phyloP scores from a whole-genome alignment of 2,797 vertebrate species.

The Hydrocynus forskahlii region DNA sequence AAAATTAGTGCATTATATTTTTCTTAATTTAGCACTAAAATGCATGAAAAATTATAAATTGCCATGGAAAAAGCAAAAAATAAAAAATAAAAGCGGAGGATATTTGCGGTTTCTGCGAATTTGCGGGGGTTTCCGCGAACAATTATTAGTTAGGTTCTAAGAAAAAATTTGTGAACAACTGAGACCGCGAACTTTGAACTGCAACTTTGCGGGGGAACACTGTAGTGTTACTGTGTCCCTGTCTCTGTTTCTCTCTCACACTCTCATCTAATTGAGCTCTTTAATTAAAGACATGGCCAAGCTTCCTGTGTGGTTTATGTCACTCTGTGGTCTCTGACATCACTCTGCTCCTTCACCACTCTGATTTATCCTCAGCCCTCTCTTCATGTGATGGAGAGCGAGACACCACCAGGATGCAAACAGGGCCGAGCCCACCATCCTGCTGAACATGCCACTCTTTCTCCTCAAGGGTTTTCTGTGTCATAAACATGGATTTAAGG shows the following conservation, averaged over 20 bases:
- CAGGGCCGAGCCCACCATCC: neutral
- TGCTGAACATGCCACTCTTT: neutral
- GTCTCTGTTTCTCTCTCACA: neutral
- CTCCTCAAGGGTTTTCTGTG: neutral
- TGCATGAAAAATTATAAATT: too few species aligned
- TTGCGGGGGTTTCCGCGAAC: too few species aligned
- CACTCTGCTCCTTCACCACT: neutral
- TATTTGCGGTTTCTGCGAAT: too few species aligned
- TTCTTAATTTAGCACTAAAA: too few species aligned
- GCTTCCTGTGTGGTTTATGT: conserved; percentile 1
- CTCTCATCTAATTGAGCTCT: neutral
- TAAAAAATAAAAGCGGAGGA: too few species aligned
- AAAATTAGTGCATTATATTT: too few species aligned
- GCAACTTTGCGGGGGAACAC: too few species aligned
- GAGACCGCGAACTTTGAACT: too few species aligned
- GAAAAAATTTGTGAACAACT: too few species aligned
- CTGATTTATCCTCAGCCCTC: neutral
- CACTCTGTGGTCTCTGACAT: neutral
- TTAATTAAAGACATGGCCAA: neutral
- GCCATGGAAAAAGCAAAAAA: too few species aligned
- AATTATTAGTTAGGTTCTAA: too few species aligned
- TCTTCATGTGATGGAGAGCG: neutral
- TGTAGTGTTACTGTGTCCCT: neutral
- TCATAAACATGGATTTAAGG: conserved; percentile 11
- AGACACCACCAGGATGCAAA: neutral